Evolutionary conservation across 2,888 invertebrate species (phyloP).

Genomic region (Phortica magna): DNA sequence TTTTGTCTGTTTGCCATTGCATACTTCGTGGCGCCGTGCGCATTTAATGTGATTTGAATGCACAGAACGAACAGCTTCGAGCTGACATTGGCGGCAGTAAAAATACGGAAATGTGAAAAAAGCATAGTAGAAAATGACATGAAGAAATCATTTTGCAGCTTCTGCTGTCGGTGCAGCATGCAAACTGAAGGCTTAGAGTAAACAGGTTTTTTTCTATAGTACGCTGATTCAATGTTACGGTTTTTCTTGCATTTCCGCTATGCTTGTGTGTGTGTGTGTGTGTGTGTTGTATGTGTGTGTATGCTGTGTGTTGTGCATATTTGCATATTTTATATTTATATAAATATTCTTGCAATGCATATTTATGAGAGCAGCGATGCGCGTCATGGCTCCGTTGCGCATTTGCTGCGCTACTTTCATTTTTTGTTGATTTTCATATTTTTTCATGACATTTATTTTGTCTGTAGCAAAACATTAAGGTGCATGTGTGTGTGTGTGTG

Average conservation of each 20-base stretch:
- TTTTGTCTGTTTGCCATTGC: constrained; percentile 1
- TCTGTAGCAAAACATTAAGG: not conserved
- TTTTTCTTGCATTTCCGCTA: not conserved
- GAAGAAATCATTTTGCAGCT: constrained; percentile 34
- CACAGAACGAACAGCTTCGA: not conserved
- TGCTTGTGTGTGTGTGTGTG: not conserved
- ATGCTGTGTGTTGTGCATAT: not conserved
- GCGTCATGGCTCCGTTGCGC: constrained; percentile 24
- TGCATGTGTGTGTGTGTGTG: not conserved
- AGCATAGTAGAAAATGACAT: not conserved
- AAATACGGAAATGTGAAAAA: constrained; percentile 44
- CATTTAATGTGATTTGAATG: constrained; percentile 31
- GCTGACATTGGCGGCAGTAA: not conserved
- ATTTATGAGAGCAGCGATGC: constrained; percentile 11
- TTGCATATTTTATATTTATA: constrained; percentile 19
- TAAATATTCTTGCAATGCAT: constrained; percentile 20
- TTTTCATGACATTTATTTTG: constrained; percentile 1
- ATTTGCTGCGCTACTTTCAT: constrained; percentile 26
- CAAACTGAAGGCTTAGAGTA: constrained; percentile 44
- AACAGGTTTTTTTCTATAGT: constrained; percentile 8
- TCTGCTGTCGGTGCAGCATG: constrained; percentile 43
- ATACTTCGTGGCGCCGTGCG: constrained; percentile 16
- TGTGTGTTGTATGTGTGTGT: not conserved
- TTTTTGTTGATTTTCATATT: constrained; percentile 6
- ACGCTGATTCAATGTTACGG: constrained; percentile 13